Evolutionary conservation across 2,888 invertebrate species (phyloP), one percentile per base, ranked within the genome.

Genomic region (Cheilosia grossa): DNA sequence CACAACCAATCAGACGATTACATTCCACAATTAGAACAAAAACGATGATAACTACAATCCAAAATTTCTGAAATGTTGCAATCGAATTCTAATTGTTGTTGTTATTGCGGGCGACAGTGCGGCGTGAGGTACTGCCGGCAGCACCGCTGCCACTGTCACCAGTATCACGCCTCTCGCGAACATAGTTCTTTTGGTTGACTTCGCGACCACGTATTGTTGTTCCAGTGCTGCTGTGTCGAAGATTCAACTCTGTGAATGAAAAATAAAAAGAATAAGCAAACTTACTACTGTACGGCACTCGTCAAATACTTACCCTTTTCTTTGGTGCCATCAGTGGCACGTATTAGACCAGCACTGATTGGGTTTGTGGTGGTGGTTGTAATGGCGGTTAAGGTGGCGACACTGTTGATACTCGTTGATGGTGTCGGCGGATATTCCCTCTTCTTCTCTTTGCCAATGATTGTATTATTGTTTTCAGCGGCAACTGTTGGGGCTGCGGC

Each of bases 21-120:
- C 75, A 85, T 67, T 81, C 81, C 61, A 85, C 81, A 85, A 85
- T 66, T 56, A 82, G 78, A 82, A 82, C 82, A 70, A 77, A 74
- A 78, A 86, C 59, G 53, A 82, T 74, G 42, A 86, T 82, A 82
- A 86, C 73, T 73, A 79, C 78, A 78, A 78, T 78, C 86, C 86
- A 82, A 82, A 78, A 73, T 73, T 67, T 86, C 82, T 82, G 82
- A 86, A 86, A 86, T 82, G 82, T 77, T 85, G 85, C 85, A 74
- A 78, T 82, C 73, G 69, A 66, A 79, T 82, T 86, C 79, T 87
- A 80, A 80, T 87, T 80, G 75, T 87, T 83, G 59, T 83, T 83
- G 88, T 89, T 90, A 85, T 90, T 91, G 40, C 91, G 89, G 80
- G 83, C 89, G 81, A 90, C 89, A 82, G 91, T 88, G 88, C 91